Evolutionary conservation across 2,888 invertebrate species (phyloP).

Genomic region (Rhagium mordax): DNA sequence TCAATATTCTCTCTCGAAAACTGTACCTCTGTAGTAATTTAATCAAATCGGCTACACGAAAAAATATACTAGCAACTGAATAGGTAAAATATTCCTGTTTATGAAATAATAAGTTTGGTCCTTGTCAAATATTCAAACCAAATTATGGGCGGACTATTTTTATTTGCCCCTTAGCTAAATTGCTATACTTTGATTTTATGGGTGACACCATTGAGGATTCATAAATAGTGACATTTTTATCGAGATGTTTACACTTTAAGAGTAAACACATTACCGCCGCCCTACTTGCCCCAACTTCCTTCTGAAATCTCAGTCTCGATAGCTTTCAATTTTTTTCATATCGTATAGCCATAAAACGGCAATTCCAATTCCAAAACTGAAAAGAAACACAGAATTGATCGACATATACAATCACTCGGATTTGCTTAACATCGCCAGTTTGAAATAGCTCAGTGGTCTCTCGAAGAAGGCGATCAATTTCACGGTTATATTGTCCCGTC

Average conservation of each 20-base stretch:
- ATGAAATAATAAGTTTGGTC: no score
- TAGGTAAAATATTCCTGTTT: no score
- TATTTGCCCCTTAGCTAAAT: neutral
- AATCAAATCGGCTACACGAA: no score
- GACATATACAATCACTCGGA: slow-evolving; percentile 62
- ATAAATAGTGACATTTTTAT: slow-evolving; percentile 4
- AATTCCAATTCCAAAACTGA: slow-evolving; percentile 48
- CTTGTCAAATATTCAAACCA: neutral
- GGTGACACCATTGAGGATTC: neutral
- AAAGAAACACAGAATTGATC: slow-evolving; percentile 59
- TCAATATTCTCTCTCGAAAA: no score
- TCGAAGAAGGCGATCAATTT: slow-evolving; percentile 67
- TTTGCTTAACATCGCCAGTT: slow-evolving; percentile 67
- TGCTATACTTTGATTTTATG: neutral
- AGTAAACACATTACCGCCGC: slow-evolving; percentile 4
- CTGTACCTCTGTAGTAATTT: no score
- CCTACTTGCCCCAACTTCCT: slow-evolving; percentile 1
- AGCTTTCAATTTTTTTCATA: slow-evolving; percentile 43
- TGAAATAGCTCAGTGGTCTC: slow-evolving; percentile 63
- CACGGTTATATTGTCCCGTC: slow-evolving; percentile 69
- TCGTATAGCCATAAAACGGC: slow-evolving; percentile 41
- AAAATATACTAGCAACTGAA: no score
- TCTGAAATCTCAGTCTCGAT: neutral
- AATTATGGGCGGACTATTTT: neutral
- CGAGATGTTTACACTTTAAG: slow-evolving; percentile 2